Conservation (phyloP, 2,113 vertebrate species). For the Sebastes fasciatus region DNA sequence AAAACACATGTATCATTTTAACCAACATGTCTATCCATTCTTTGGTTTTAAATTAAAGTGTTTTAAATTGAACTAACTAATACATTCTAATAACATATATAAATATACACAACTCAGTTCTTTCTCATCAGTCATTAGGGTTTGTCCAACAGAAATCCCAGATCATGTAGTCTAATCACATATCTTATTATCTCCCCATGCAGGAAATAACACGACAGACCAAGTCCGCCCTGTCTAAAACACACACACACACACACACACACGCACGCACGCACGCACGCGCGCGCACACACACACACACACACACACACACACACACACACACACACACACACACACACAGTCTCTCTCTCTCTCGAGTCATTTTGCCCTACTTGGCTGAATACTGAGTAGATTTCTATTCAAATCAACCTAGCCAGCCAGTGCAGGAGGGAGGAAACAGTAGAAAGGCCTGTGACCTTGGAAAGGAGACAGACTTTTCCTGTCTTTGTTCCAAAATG, state of each 20-base stretch:
- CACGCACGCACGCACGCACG: background rate
- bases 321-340: constrained; percentile 31
- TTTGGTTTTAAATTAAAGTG: background rate
- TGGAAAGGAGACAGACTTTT: constrained; percentile 69
- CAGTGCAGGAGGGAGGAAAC: constrained; percentile 46
- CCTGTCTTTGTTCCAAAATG: constrained; percentile 80
- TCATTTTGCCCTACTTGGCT: constrained; percentile 50
- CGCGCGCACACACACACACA: constrained; percentile 26
- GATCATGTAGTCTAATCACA: constrained; percentile 44
- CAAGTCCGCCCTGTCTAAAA: background rate
- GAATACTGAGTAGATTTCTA: constrained; percentile 55
- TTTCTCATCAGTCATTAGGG: constrained; percentile 3
- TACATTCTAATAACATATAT: background rate
- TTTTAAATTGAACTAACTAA: background rate
- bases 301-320: constrained; percentile 5
- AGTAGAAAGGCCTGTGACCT: constrained; percentile 64
- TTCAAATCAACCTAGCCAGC: constrained; percentile 54
- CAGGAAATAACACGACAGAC: constrained; percentile 25
- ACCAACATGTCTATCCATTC: too few relatives aligned
- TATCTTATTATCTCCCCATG: constrained; percentile 43
- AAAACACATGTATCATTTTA: too few relatives aligned
- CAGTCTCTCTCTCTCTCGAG: background rate
- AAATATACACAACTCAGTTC: background rate
- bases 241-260: constrained; percentile 12
- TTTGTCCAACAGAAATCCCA: constrained; percentile 22